phyloP scores from a whole-genome alignment of 2,888 invertebrate species.

The Phragmatobia fuliginosa region DNA sequence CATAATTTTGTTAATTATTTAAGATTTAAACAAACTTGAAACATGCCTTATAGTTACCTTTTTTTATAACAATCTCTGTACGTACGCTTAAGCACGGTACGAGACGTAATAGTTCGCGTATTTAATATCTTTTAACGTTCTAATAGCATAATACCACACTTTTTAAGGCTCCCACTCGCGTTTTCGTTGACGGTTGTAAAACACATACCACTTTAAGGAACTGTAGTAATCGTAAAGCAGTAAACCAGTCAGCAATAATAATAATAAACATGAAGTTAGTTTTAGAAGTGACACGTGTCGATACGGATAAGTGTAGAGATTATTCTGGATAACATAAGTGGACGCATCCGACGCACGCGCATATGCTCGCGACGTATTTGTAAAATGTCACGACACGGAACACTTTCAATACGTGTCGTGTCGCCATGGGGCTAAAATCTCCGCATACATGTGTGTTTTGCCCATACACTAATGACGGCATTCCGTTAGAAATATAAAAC shows the following conservation, averaged over 20 bases:
- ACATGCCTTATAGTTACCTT: neutral
- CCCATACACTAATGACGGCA: constrained; percentile 21
- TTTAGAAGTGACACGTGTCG: neutral
- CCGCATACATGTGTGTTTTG: neutral
- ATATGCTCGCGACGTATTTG: constrained; percentile 52
- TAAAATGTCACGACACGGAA: constrained; percentile 50
- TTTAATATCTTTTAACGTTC: too few relatives aligned
- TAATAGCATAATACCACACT: neutral
- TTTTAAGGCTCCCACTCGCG: neutral
- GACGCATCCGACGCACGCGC: constrained; percentile 57
- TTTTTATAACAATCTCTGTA: neutral
- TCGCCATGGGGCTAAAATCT: constrained; percentile 10
- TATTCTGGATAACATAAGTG: constrained; percentile 54
- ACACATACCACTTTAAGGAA: neutral
- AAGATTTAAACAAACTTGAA: neutral
- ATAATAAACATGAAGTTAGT: neutral
- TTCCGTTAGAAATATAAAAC: constrained; percentile 28
- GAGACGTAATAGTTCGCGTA: too few relatives aligned
- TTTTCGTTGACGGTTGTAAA: neutral
- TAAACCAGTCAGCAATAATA: constrained; percentile 12
- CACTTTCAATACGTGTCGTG: constrained; percentile 45
- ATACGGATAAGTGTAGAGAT: constrained; percentile 38
- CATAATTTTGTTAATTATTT: neutral
- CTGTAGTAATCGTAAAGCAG: constrained; percentile 16
- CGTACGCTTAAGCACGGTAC: too few relatives aligned